phyloP scores from a whole-genome alignment of 2,797 vertebrate species.

The Channallabes apus region DNA sequence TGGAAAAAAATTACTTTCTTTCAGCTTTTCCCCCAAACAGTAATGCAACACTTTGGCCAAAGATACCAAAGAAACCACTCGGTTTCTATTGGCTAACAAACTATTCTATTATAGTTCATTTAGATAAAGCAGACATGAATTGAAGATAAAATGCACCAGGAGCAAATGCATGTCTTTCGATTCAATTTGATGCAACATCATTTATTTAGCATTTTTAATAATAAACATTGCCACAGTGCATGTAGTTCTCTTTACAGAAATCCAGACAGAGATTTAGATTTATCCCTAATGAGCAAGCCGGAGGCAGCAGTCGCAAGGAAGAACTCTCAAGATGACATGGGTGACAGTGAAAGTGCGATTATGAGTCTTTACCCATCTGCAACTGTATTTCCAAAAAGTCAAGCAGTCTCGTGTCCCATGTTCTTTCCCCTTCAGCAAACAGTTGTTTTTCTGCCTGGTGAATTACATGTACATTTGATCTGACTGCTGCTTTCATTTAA shows the following conservation, averaged over 20 bases:
- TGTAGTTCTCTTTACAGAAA: background rate
- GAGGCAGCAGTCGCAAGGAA: background rate
- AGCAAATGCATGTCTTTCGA: background rate
- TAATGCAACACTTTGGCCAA: background rate
- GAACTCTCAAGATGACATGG: constrained; percentile 3
- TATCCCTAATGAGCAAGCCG: background rate
- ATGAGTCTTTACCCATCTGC: constrained; percentile 1
- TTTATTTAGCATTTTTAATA: background rate
- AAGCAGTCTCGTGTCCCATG: background rate
- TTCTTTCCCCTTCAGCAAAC: background rate
- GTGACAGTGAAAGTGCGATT: background rate
- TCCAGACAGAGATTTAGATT: background rate
- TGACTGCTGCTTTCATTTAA: background rate
- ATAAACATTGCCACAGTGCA: background rate
- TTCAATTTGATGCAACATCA: background rate
- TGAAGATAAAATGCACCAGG: background rate
- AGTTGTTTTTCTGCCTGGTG: background rate
- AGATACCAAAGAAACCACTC: background rate
- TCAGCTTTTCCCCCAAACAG: background rate
- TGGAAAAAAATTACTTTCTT: too few species aligned
- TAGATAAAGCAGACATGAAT: background rate
- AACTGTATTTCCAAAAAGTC: constrained; percentile 1
- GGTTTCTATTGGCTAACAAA: background rate
- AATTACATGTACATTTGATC: background rate
- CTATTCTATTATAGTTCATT: background rate